These are phyloP conservation scores for Epinotia nisella DNA, from an alignment of 2,888 invertebrate species.

Conservation along the genomic window DNA sequence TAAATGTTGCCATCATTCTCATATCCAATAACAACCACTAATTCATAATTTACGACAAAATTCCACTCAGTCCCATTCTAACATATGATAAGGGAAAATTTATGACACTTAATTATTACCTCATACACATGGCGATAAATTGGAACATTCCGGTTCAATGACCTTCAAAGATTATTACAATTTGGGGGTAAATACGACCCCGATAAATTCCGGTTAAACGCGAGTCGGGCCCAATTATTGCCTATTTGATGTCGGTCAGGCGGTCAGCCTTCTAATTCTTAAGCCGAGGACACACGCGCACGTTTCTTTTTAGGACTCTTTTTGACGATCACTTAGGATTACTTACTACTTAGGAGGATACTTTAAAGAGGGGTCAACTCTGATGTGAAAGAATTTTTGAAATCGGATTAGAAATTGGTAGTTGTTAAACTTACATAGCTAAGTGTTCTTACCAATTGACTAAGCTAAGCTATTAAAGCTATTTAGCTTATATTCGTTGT, in stretches of 20 bases:
- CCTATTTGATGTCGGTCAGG: constrained; percentile 26
- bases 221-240: constrained; percentile 29
- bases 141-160: constrained; percentile 29
- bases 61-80: constrained; percentile 9
- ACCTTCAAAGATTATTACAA: constrained; percentile 38
- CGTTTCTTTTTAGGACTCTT: not conserved
- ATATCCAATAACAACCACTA: not conserved
- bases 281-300: not conserved
- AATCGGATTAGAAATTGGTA: no score
- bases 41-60: constrained; percentile 1
- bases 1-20: no score
- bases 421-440: no score
- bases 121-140: constrained; percentile 34
- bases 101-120: constrained; percentile 24
- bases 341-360: no score
- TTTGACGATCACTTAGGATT: no score
- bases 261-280: constrained; percentile 19
- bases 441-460: no score
- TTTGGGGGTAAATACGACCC: constrained; percentile 32
- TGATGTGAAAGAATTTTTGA: no score
- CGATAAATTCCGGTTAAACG: constrained; percentile 34
- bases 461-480: no score
- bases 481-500: no score
- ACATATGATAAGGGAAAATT: not conserved
- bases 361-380: no score